A percentile compares a stretch with the other conserved stretches of the same genome.
Conservation (phyloP, 2,113 vertebrate species). For the Aramus guarauna region DNA sequence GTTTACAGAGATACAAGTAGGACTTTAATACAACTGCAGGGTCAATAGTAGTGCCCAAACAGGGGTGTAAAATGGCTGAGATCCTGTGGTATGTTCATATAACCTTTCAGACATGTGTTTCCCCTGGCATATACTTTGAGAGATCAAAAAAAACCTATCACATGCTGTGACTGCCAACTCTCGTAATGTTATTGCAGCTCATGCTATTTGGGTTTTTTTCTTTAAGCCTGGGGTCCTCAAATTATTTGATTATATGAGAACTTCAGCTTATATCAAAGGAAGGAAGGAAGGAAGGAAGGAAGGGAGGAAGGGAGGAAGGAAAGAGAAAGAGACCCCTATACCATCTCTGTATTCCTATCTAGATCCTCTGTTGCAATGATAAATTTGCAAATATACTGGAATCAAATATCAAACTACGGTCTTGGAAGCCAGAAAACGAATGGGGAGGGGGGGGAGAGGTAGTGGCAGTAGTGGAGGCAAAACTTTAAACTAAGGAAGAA, state of each 20-base stretch:
- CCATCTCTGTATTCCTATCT: neutral
- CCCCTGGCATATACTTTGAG: neutral
- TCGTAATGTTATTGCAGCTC: neutral
- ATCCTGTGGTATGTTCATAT: neutral
- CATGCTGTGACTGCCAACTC: neutral
- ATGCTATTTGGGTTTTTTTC: neutral
- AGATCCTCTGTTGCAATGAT: neutral
- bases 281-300: too few species aligned
- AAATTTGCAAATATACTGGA: neutral
- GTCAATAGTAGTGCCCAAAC: neutral
- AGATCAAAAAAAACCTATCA: neutral
- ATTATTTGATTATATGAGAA: neutral
- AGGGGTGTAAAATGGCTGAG: neutral
- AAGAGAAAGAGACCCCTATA: too few species aligned
- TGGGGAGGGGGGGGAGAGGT: accelerated
- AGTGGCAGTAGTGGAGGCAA: neutral
- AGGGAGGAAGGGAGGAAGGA: too few species aligned
- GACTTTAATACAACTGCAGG: neutral
- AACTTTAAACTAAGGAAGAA: neutral
- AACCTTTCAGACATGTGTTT: neutral
- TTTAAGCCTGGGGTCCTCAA: accelerated
- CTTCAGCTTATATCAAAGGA: neutral
- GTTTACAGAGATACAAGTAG: neutral
- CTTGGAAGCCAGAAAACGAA: neutral
- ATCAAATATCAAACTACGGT: neutral